A percentile compares a stretch with the other conserved stretches of the same genome.
These are phyloP conservation scores for Microtus montanus DNA, from an alignment of 2,113 vertebrate species.

Conservation along the genomic window DNA sequence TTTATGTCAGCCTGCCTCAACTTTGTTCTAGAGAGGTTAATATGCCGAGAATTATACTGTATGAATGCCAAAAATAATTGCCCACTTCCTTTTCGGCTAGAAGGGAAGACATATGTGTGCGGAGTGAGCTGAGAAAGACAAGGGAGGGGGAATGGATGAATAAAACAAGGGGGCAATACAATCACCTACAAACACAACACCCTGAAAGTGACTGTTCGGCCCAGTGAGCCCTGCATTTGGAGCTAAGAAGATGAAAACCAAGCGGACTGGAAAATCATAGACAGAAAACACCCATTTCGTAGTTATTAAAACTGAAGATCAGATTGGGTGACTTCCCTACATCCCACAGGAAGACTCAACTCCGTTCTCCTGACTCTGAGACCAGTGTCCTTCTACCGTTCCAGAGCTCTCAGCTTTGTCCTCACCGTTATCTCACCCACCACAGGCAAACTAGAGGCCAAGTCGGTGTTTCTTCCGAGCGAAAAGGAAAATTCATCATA, in stretches of 20 bases:
- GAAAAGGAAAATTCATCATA: not conserved
- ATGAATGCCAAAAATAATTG: slow-evolving; percentile 46
- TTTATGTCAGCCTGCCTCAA: not conserved
- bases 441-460: not conserved
- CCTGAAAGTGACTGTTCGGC: not conserved
- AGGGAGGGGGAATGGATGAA: not conserved
- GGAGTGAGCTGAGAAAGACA: not conserved
- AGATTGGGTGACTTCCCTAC: not conserved
- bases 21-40: slow-evolving; percentile 11
- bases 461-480: not conserved
- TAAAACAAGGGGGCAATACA: not conserved
- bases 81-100: not conserved
- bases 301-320: slow-evolving; percentile 39
- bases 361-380: not conserved
- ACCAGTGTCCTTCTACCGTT: not conserved
- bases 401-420: not conserved
- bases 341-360: not conserved
- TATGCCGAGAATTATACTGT: not conserved
- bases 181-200: not conserved
- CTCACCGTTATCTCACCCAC: not conserved
- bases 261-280: not conserved
- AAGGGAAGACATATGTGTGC: not conserved
- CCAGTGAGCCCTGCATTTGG: not conserved
- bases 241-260: not conserved
- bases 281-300: not conserved